Percentiles rank a stretch among this genome's conserved stretches.
Conservation (phyloP, 2,888 invertebrate species). For the Mongoloraphidia duomilia region DNA sequence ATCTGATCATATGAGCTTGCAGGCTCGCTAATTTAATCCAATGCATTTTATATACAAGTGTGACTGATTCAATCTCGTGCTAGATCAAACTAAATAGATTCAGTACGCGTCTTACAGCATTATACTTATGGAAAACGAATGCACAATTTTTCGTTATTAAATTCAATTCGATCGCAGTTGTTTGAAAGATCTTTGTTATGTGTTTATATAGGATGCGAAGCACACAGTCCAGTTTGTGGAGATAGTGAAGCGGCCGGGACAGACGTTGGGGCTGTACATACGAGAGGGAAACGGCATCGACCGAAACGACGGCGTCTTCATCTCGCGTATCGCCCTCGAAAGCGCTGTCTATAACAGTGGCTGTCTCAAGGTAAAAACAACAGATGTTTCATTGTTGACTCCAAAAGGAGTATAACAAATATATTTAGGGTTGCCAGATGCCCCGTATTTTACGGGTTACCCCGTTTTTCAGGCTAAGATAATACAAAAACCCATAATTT, state of each 20-base stretch:
- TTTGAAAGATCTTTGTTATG: background rate
- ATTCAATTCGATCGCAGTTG: background rate
- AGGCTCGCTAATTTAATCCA: too few relatives aligned
- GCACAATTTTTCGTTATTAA: background rate
- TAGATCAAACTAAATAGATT: background rate
- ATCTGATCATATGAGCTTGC: too few relatives aligned
- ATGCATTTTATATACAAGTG: too few relatives aligned
- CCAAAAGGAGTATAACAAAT: background rate
- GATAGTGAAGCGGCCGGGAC: slow-evolving; percentile 97
- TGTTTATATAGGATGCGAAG: slow-evolving; percentile 45
- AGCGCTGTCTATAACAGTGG: slow-evolving; percentile 96
- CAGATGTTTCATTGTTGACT: too few relatives aligned
- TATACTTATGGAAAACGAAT: too few relatives aligned
- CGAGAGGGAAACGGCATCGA: slow-evolving; percentile 98
- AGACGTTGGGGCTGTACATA: slow-evolving; percentile 94
- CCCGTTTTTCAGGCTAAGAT: too few relatives aligned
- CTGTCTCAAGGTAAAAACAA: slow-evolving; percentile 57
- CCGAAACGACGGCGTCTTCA: slow-evolving; percentile 92
- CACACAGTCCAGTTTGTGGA: slow-evolving; percentile 85
- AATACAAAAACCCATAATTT: too few relatives aligned
- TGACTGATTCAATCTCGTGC: too few relatives aligned
- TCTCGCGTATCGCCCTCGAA: slow-evolving; percentile 89
- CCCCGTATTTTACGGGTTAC: too few relatives aligned
- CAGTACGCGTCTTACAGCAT: background rate
- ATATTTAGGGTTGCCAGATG: background rate